phyloP scores from a whole-genome alignment of 2,797 vertebrate genomes.

The Neomorphus geoffroyi region DNA sequence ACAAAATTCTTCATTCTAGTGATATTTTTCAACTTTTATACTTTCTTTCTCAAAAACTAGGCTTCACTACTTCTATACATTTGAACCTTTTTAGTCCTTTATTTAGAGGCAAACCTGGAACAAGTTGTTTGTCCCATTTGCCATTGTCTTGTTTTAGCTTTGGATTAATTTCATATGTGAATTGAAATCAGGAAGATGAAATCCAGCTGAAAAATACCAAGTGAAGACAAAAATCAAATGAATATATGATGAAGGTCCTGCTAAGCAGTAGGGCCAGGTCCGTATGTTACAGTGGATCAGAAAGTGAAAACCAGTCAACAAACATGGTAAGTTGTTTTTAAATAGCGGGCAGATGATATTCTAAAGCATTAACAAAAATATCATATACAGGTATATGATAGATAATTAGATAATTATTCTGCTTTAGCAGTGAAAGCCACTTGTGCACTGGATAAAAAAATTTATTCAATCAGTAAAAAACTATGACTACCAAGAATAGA shows the following conservation, averaged over 20 bases:
- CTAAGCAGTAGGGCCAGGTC: not conserved
- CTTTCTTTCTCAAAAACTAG: not conserved
- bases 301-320: not conserved
- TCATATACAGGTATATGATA: not conserved
- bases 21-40: not conserved
- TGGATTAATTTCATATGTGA: not conserved
- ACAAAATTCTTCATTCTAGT: not conserved
- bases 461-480: not conserved
- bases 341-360: not conserved
- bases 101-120: not conserved
- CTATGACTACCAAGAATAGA: not conserved
- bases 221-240: not conserved
- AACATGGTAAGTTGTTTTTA: not conserved
- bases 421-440: not conserved
- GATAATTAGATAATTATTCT: not conserved
- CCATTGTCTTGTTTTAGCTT: not conserved
- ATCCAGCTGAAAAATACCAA: not conserved
- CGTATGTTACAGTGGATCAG: not conserved
- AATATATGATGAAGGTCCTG: not conserved
- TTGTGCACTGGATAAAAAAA: not conserved
- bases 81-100: not conserved
- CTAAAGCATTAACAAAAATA: not conserved
- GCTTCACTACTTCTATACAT: not conserved
- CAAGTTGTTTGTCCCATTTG: not conserved
- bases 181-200: not conserved